Evolutionary conservation across 1,140 invertebrate species (phyloP).

Genomic region (Caenorhabditis inopinata): DNA sequence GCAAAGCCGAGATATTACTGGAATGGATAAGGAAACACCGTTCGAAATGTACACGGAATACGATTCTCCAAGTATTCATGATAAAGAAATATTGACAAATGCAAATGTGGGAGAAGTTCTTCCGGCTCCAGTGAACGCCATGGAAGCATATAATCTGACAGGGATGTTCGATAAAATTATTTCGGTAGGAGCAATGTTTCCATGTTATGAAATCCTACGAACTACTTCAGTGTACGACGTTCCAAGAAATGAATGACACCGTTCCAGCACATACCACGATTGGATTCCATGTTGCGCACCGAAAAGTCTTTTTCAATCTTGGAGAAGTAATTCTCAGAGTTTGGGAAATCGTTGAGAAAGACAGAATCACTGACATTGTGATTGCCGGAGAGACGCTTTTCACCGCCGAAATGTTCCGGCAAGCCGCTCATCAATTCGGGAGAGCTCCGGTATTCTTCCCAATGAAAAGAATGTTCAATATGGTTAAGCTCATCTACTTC

Average conservation of each 20-base stretch:
- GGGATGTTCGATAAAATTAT: slow-evolving; percentile 4
- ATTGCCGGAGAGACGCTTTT: slow-evolving; percentile 35
- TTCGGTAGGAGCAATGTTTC: not conserved
- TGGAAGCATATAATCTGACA: slow-evolving; percentile 2
- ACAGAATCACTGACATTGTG: slow-evolving; percentile 28
- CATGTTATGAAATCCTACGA: not conserved
- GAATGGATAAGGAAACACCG: slow-evolving; percentile 37
- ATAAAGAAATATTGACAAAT: slow-evolving; percentile 12
- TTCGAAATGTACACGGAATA: slow-evolving; percentile 27
- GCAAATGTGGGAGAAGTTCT: slow-evolving; percentile 32
- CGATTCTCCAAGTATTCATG: slow-evolving; percentile 8
- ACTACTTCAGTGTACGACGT: not conserved
- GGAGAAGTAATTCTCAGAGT: slow-evolving; percentile 36
- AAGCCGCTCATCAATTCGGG: slow-evolving; percentile 26
- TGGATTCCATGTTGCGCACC: not conserved
- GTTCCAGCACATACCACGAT: not conserved
- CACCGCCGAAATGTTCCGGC: slow-evolving; percentile 28
- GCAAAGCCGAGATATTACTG: slow-evolving; percentile 58
- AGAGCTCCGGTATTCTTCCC: not conserved
- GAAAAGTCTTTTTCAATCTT: slow-evolving; percentile 16
- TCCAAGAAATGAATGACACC: not conserved
- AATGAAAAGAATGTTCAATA: slow-evolving; percentile 8
- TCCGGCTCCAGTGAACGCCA: not conserved
- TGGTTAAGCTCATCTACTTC: slow-evolving; percentile 16
- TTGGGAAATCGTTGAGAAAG: slow-evolving; percentile 21